phyloP scores from a whole-genome alignment of 2,888 invertebrate species.

The Nephrotoma flavescens region DNA sequence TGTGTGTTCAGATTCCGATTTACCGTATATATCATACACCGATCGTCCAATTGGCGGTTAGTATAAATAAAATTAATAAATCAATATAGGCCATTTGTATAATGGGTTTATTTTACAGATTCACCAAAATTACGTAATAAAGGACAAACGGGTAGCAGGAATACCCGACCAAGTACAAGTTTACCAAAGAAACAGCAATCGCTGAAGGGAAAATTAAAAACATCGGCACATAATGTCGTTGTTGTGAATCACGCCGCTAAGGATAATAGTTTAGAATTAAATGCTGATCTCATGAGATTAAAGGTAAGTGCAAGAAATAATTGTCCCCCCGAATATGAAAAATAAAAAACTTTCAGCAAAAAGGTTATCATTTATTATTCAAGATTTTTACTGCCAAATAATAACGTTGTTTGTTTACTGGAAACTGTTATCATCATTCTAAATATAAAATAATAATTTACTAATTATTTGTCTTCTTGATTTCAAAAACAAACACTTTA shows the following conservation, averaged over 20 bases:
- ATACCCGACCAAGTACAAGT: slow-evolving; percentile 12
- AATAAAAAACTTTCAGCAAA: no score
- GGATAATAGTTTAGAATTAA: slow-evolving; percentile 48
- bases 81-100: neutral
- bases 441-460: neutral
- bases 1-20: slow-evolving; percentile 75
- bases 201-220: slow-evolving; percentile 32
- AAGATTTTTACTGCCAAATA: no score
- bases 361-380: no score
- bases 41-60: slow-evolving; percentile 75
- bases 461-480: neutral
- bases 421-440: neutral
- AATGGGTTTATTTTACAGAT: slow-evolving; percentile 35
- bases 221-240: slow-evolving; percentile 56
- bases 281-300: slow-evolving; percentile 57
- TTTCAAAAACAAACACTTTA: neutral
- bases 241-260: slow-evolving; percentile 60
- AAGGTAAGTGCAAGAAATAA: slow-evolving; percentile 33
- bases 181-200: slow-evolving; percentile 6
- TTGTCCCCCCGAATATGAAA: no score
- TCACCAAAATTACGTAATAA: slow-evolving; percentile 65
- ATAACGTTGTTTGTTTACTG: no score
- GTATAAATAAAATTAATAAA: slow-evolving; percentile 2
- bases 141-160: slow-evolving; percentile 14
- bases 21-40: slow-evolving; percentile 84